phyloP scores from a whole-genome alignment of 2,797 vertebrate genomes.

The Delichon dasypus region DNA sequence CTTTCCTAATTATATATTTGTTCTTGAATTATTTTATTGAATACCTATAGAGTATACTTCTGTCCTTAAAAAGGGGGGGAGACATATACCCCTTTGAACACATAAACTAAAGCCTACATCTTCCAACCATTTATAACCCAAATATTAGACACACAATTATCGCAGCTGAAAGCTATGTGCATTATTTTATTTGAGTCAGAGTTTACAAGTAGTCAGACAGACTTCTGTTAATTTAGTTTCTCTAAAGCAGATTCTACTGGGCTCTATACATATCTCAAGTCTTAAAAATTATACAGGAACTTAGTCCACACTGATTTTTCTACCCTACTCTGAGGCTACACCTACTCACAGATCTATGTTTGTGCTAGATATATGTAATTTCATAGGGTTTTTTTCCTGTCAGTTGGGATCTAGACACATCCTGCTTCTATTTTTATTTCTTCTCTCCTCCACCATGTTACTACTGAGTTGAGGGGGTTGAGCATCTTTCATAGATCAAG shows the following conservation, averaged over 20 bases:
- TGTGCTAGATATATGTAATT: not conserved
- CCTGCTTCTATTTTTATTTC: not conserved
- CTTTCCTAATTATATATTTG: not conserved
- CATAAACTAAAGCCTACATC: not conserved
- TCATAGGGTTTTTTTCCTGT: not conserved
- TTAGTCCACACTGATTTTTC: not conserved
- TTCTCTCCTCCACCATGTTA: not conserved
- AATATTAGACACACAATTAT: not conserved
- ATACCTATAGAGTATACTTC: not conserved
- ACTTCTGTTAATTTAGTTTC: not conserved
- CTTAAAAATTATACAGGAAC: not conserved
- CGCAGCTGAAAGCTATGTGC: not conserved
- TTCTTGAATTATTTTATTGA: not conserved
- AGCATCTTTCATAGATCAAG: not conserved
- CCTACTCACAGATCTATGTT: not conserved
- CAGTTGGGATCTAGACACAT: not conserved
- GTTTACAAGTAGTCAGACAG: not conserved
- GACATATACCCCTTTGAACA: accelerated
- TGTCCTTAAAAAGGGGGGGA: not conserved
- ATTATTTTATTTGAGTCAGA: not conserved
- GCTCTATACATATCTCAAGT: not conserved
- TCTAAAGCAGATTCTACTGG: not conserved
- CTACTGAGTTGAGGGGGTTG: not conserved
- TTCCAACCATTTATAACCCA: not conserved
- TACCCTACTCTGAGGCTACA: not conserved